A percentile compares a stretch with the other conserved stretches of the same genome.
These are phyloP conservation scores for Sarcophaga rosellei DNA, from an alignment of 2,888 invertebrate genomes.

Conservation along the genomic window DNA sequence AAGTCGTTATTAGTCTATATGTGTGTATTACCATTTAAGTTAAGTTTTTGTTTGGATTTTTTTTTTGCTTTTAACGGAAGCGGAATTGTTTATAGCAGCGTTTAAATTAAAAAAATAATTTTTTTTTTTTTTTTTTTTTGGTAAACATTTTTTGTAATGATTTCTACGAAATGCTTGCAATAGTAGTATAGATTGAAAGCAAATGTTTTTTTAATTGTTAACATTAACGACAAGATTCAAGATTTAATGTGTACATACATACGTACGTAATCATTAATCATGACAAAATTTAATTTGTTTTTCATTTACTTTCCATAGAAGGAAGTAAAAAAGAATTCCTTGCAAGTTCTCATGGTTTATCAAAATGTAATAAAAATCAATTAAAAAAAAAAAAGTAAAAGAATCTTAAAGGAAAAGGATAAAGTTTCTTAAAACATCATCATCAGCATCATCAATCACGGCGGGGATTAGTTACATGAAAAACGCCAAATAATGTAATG, in stretches of 20 bases:
- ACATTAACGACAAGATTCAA: neutral
- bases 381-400: neutral
- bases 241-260: neutral
- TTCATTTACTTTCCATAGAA: too few species aligned
- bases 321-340: too few species aligned
- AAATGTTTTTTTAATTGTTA: slow-evolving; percentile 18
- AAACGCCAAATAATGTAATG: too few species aligned
- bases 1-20: slow-evolving; percentile 5
- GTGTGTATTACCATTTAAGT: neutral
- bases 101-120: too few species aligned
- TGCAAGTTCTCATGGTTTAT: too few species aligned
- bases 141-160: neutral
- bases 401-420: too few species aligned
- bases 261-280: slow-evolving; percentile 11
- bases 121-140: neutral
- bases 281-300: too few species aligned
- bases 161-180: neutral
- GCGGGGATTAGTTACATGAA: too few species aligned
- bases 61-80: slow-evolving; percentile 21
- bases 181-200: neutral
- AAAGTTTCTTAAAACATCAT: too few species aligned
- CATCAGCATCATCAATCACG: too few species aligned
- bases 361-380: neutral
- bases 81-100: slow-evolving; percentile 8
- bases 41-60: neutral